These are phyloP conservation scores for Bubalus kerabau DNA, from an alignment of 2,113 vertebrate genomes.

Conservation along the genomic window DNA sequence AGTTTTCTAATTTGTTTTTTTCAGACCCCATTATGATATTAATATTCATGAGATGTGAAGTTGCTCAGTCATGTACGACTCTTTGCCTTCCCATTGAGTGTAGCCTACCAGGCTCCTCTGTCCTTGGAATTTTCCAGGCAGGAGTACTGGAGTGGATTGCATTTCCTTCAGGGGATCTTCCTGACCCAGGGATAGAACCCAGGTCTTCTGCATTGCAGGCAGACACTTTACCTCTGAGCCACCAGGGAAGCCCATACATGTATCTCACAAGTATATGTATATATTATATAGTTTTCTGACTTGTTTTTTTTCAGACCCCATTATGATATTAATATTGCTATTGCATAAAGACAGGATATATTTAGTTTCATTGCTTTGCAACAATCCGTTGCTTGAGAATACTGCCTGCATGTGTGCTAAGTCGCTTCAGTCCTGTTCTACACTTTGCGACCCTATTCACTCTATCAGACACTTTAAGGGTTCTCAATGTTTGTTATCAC, in stretches of 20 bases:
- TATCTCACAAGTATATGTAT: background rate
- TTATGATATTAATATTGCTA: background rate
- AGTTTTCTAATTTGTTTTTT: background rate
- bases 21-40: background rate
- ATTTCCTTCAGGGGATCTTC: background rate
- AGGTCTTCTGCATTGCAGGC: background rate
- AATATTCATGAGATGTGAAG: background rate
- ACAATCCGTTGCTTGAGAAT: background rate
- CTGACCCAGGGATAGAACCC: background rate
- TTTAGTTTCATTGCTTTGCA: background rate
- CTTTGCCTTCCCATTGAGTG: background rate
- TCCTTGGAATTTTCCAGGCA: background rate
- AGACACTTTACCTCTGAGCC: background rate
- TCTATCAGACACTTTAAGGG: background rate
- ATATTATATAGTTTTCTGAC: background rate
- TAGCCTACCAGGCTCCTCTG: background rate
- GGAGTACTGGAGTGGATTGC: background rate
- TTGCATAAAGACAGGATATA: background rate
- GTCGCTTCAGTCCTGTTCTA: background rate
- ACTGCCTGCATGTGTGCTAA: background rate
- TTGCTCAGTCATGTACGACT: background rate
- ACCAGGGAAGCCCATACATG: background rate
- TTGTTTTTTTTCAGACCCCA: background rate
- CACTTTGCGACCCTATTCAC: background rate
- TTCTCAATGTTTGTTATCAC: background rate